Evolutionary conservation across 2,113 vertebrate genomes (phyloP), one percentile per base, ranked within the genome.

Genomic region (Apaloderma vittatum): DNA sequence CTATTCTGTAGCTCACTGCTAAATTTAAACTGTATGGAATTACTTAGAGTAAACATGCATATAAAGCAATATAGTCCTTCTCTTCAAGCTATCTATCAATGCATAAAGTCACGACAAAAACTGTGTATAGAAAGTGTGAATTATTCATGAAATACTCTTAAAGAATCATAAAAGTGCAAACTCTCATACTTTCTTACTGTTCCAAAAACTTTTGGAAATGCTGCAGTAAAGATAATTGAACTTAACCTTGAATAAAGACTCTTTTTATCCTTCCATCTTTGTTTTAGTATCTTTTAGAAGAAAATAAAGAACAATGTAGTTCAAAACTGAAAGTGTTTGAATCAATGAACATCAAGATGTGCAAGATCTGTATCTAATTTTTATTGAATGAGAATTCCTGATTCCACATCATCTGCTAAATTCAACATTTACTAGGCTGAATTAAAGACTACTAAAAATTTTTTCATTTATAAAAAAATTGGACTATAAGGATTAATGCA

Each of bases 71-170:
- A 16, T 3, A 12, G 18, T 55, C 73, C 36, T 90, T 73, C 59
- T 46, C 51, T 81, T 76, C 68, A 80, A 94, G 59, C 32, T 79
- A 21, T 18, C 14, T 83, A 59, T 87, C 58, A 88, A 36, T 26
- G 40, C 71, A 58, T 54, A 57, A 91, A 94, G 20, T 59, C 67
- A 71, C 10, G 12, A 72, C 49, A 68, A 91, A 93, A 59, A 63
- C 48, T 57, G n/a, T 77, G 74, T 61, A 51, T 52, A 68, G 32
- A 7, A 81, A 73, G 11, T 70, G 45, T 80, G 54, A 94, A 92
- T 94, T 88, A 94, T 95, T 93, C 54, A 94, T 89, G 3, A 86
- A 68, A 79, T 40, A 54, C 30, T 68, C 46, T n/a, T 65, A 58
- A 90, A 95, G 75, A 79, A 66, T 24, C 18, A 58, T 54, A 95